These are phyloP conservation scores for Chionoecetes opilio DNA, from an alignment of 1,140 invertebrate genomes.

Conservation along the genomic window DNA sequence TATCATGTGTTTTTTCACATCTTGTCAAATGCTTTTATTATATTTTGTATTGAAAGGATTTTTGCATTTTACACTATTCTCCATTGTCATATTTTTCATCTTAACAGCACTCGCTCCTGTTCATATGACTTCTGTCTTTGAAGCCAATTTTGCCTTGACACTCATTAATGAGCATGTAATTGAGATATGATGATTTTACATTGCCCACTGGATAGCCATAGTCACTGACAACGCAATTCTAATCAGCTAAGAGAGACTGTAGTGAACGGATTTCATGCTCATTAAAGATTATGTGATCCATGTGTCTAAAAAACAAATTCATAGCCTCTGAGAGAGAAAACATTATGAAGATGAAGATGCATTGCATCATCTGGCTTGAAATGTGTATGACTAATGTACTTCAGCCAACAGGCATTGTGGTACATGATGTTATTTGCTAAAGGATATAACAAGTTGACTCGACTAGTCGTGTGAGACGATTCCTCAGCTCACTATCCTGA, in stretches of 20 bases:
- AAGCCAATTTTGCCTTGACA: conserved; percentile 36
- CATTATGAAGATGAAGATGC: conserved; percentile 38
- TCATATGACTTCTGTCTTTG: conserved; percentile 37
- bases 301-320: conserved; percentile 54
- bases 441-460: neutral
- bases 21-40: no score
- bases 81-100: no score
- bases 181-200: conserved; percentile 47
- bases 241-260: conserved; percentile 32
- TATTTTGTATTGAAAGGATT: no score
- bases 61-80: no score
- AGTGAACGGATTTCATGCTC: conserved; percentile 49
- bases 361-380: conserved; percentile 50
- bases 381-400: neutral
- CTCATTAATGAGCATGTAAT: conserved; percentile 15
- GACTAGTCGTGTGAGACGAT: conserved; percentile 8
- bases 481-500: neutral
- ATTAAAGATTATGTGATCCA: neutral
- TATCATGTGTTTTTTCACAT: no score
- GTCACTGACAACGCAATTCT: conserved; percentile 39
- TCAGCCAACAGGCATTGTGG: conserved; percentile 39
- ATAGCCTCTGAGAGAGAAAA: conserved; percentile 43
- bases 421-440: conserved; percentile 36
- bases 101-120: no score
- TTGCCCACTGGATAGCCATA: conserved; percentile 20